These are phyloP conservation scores for Eupsilia transversa DNA, from an alignment of 2,888 invertebrate species.

Conservation along the genomic window DNA sequence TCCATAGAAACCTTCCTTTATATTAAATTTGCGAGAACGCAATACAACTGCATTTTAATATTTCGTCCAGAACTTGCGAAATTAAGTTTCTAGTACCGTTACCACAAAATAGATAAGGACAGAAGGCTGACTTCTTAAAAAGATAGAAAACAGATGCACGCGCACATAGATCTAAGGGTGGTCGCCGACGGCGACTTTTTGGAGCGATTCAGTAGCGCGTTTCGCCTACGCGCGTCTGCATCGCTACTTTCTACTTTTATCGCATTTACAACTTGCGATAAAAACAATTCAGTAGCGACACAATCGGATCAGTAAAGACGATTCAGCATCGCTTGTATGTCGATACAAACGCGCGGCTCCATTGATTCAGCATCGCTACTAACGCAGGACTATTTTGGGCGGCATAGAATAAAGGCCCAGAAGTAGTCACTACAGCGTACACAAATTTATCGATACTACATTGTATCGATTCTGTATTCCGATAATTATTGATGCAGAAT, in stretches of 20 bases:
- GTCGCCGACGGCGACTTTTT: no score
- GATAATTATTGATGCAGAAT: background rate
- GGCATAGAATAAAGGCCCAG: no score
- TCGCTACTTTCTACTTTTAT: background rate
- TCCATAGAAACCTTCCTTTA: constrained; percentile 10
- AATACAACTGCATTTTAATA: constrained; percentile 49
- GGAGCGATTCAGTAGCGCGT: background rate
- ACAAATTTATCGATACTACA: background rate
- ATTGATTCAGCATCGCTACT: background rate
- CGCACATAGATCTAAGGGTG: background rate
- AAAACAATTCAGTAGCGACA: background rate
- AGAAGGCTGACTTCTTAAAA: constrained; percentile 3
- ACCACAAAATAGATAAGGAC: background rate
- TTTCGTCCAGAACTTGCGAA: constrained; percentile 45
- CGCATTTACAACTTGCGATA: background rate
- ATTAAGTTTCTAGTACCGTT: constrained; percentile 51
- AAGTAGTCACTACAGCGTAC: no score
- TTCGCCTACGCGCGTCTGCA: background rate
- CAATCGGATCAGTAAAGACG: background rate
- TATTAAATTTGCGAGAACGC: constrained; percentile 38
- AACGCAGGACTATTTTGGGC: background rate
- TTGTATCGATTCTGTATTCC: background rate
- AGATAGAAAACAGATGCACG: background rate
- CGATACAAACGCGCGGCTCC: background rate
- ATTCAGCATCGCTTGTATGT: background rate